Percentiles rank a stretch among this genome's conserved stretches.
Evolutionary conservation across 2,797 vertebrate genomes (phyloP).

Genomic region (Sardinella longiceps): DNA sequence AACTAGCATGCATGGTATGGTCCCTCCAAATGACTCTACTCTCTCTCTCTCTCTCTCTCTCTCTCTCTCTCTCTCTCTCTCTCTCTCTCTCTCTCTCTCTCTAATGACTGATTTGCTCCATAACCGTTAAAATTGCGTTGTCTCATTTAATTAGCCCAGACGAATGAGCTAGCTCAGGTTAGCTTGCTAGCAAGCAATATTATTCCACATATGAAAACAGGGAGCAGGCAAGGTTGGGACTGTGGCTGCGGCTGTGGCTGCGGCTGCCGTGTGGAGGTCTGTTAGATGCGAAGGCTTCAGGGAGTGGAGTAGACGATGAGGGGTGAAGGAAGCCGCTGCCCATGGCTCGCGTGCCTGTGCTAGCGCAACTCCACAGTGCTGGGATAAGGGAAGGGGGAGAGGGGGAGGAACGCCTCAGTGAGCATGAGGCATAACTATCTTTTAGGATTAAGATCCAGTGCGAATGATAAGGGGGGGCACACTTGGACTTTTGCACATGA

Average conservation of each 20-base stretch:
- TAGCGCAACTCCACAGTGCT: not conserved
- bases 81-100: constrained; percentile 21
- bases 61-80: constrained; percentile 6
- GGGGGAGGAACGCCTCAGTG: not conserved
- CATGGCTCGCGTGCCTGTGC: not conserved
- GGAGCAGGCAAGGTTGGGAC: too few species aligned
- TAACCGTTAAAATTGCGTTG: constrained; percentile 70
- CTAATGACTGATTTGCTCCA: constrained; percentile 68
- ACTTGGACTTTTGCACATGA: not conserved
- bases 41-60: constrained; percentile 10
- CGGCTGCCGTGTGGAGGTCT: not conserved
- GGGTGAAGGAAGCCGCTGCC: not conserved
- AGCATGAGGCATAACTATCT: not conserved
- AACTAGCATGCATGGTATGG: constrained; percentile 18
- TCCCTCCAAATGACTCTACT: constrained; percentile 16
- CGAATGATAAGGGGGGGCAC: not conserved
- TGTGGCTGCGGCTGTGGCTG: not conserved
- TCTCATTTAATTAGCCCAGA: constrained; percentile 72
- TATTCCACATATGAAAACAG: constrained; percentile 6
- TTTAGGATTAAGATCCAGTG: constrained; percentile 2
- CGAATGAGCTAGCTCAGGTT: constrained; percentile 50
- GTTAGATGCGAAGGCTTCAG: not conserved
- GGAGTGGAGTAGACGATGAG: not conserved
- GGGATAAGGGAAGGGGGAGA: too few species aligned
- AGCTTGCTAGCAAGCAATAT: not conserved